Evolutionary conservation across 2,113 vertebrate species (phyloP).

Genomic region (Pristiophorus japonicus): DNA sequence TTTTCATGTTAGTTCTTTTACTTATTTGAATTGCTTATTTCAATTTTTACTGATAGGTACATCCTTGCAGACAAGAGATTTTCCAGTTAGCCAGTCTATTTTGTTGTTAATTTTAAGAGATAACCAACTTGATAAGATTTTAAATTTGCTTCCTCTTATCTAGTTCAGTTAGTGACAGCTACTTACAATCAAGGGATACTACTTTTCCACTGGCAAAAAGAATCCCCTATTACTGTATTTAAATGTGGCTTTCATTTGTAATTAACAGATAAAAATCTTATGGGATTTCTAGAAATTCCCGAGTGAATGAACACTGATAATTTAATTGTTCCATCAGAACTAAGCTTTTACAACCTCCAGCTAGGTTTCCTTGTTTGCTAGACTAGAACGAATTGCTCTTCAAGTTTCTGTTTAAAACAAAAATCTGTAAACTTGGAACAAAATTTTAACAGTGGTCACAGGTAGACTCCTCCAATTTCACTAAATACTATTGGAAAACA

Average conservation of each 20-base stretch:
- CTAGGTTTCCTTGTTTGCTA: conserved; percentile 5
- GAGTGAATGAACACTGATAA: conserved; percentile 31
- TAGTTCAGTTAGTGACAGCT: background rate
- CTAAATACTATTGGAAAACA: background rate
- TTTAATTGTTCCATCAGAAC: conserved; percentile 28
- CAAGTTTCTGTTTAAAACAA: background rate
- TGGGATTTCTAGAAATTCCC: conserved; percentile 26
- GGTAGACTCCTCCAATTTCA: background rate
- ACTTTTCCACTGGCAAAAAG: background rate
- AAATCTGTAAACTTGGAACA: background rate
- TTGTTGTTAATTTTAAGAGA: conserved; percentile 24
- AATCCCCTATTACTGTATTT: conserved; percentile 11
- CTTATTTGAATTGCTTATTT: background rate
- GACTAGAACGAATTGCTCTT: background rate
- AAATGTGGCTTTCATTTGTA: conserved; percentile 23
- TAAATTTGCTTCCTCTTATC: background rate
- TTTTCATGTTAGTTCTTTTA: background rate
- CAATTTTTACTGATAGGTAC: background rate
- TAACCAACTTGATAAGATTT: background rate
- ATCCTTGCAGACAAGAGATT: background rate
- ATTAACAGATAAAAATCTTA: conserved; percentile 30
- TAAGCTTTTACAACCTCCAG: background rate
- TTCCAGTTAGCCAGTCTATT: background rate
- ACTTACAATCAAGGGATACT: background rate
- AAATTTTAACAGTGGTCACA: background rate